Evolutionary conservation across 2,113 vertebrate species (phyloP), one percentile per base, ranked within the genome.

Genomic region (Dendropsophus ebraccatus): DNA sequence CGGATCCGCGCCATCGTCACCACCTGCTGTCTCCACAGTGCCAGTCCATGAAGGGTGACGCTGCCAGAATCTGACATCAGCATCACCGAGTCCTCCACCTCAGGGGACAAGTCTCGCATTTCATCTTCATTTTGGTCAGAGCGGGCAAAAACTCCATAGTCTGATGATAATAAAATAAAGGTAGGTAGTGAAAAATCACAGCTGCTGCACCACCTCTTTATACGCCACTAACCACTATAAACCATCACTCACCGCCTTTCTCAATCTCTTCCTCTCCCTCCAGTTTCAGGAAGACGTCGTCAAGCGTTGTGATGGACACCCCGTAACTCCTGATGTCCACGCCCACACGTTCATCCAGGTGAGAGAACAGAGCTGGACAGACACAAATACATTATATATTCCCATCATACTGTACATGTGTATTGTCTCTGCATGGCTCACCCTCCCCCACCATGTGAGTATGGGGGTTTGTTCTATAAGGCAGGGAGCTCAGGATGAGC

Each of bases 11-110:
- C 93, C 32, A 98, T 69, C 0, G 95, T 89, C 75, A 92, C 90
- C 87, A 96, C 93, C 90, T 99, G 98, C 91, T 96, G 97, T 87
- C 92, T 93, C 98, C 98, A 99, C 65, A 97, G 95, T 0, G 90
- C 87, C 52, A 91, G 91, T 83, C 92, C 92, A 0, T 89, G 88
- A 82, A 92, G 69, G 0, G 89, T 19, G 1, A 89, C 87, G 0
- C 83, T 89, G 14, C 86, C 90, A 21, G 82, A 76, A 23, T 94
- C 93, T 0, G 94, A 92, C 82, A 95, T 90, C 1, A 87, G 87
- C 0, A 90, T 89, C 7, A 90, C 84, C 72, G 80, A 89, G 65
- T 93, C 91, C 25, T 96, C 95, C 0, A 62, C 88, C 60, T 95
- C 95, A 0, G 90, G 45, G 5, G 84, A 85, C 45, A 85, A 87